phyloP scores from a whole-genome alignment of 2,797 vertebrate species.

The Fistularia tabacaria region DNA sequence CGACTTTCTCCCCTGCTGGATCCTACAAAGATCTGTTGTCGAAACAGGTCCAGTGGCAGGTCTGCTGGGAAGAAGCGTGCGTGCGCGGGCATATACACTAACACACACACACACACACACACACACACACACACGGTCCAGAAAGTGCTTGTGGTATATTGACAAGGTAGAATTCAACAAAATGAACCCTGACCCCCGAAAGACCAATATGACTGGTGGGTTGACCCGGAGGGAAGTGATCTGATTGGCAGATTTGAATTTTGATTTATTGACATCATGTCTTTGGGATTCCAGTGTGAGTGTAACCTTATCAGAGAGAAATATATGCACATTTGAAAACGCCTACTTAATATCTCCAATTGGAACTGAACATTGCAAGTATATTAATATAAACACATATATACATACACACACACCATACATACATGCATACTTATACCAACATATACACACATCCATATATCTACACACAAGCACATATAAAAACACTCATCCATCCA shows the following conservation, averaged over 20 bases:
- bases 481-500: too few species aligned
- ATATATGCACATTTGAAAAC: slow-evolving; percentile 1
- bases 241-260: slow-evolving; percentile 49
- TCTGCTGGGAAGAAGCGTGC: slow-evolving; percentile 37
- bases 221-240: slow-evolving; percentile 51
- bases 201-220: slow-evolving; percentile 59
- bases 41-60: slow-evolving; percentile 49
- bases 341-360: too few species aligned
- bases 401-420: too few species aligned
- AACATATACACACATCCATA: too few species aligned
- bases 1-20: slow-evolving; percentile 52
- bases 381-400: too few species aligned
- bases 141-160: slow-evolving; percentile 53
- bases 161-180: slow-evolving; percentile 46
- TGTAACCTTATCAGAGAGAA: slow-evolving; percentile 21
- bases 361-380: too few species aligned
- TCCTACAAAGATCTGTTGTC: slow-evolving; percentile 50
- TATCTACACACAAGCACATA: too few species aligned
- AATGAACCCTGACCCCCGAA: slow-evolving; percentile 62
- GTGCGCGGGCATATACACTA: background rate
- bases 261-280: slow-evolving; percentile 53
- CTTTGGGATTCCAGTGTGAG: slow-evolving; percentile 21
- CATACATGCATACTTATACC: too few species aligned
- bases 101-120: slow-evolving; percentile 9
- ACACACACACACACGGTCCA: slow-evolving; percentile 1